Conservation (phyloP, 2,113 vertebrate genomes). For the Baryphthengus martii region DNA sequence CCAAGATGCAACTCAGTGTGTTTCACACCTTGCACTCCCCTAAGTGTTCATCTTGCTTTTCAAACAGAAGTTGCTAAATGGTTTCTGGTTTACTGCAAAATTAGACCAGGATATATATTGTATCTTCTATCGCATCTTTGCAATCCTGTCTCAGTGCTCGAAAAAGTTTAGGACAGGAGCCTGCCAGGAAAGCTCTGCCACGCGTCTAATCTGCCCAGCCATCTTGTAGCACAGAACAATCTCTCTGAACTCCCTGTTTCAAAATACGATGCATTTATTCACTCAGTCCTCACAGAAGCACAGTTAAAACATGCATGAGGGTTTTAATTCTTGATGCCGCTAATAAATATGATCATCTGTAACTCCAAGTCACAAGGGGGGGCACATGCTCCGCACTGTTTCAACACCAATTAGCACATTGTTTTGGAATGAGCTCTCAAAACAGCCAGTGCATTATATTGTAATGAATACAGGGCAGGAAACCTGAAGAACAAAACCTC, state of each 20-base stretch:
- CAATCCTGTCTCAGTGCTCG: background rate
- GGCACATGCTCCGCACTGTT: background rate
- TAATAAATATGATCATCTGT: background rate
- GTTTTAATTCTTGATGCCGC: background rate
- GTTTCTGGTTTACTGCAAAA: background rate
- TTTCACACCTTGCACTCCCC: background rate
- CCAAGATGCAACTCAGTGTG: background rate
- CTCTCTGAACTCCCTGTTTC: background rate
- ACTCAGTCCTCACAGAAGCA: background rate
- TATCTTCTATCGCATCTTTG: background rate
- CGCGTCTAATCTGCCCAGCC: background rate
- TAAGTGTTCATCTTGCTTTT: background rate
- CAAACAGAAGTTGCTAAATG: background rate
- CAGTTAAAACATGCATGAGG: background rate
- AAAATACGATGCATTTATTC: background rate
- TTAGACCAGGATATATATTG: background rate
- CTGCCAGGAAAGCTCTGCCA: background rate
- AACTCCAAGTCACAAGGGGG: background rate
- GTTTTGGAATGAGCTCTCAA: background rate
- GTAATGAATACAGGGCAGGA: slow-evolving; percentile 43
- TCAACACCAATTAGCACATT: background rate
- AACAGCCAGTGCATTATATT: background rate
- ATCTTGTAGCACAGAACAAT: background rate
- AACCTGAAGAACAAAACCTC: slow-evolving; percentile 7
- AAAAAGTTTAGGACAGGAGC: background rate